A percentile compares a stretch with the other conserved stretches of the same genome.
Evolutionary conservation across 1,140 invertebrate species (phyloP).

Genomic region (Hermetia illucens): DNA sequence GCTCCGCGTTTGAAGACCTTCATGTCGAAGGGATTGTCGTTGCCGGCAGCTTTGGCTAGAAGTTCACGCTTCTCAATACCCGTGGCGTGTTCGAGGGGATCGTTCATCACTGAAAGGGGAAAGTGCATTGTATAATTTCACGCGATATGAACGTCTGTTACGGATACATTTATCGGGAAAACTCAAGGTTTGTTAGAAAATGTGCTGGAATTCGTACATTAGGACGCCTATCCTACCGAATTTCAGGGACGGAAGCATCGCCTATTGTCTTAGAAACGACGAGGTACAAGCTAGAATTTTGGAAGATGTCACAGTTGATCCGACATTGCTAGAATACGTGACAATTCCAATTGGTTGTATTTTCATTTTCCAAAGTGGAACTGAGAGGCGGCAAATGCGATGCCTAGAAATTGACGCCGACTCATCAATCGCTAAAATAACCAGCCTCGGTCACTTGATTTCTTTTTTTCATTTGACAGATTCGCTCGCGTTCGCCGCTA

Average conservation of each 20-base stretch:
- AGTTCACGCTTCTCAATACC: slow-evolving; percentile 84
- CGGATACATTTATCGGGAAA: neutral
- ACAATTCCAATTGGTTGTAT: too few relatives aligned
- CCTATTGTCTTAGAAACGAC: slow-evolving; percentile 7
- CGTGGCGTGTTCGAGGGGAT: slow-evolving; percentile 83
- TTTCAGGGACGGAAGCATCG: slow-evolving; percentile 4
- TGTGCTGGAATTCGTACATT: neutral
- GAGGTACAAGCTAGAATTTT: too few relatives aligned
- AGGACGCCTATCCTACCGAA: neutral
- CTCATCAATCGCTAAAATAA: too few relatives aligned
- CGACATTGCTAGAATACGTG: too few relatives aligned
- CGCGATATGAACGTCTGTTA: too few relatives aligned
- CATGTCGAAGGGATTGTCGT: slow-evolving; percentile 84
- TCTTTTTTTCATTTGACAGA: too few relatives aligned
- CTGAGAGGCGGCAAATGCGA: too few relatives aligned
- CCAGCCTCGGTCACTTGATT: too few relatives aligned
- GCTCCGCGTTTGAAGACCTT: slow-evolving; percentile 60
- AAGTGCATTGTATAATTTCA: slow-evolving; percentile 1
- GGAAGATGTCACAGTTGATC: too few relatives aligned
- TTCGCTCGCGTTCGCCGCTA: too few relatives aligned
- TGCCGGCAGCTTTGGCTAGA: slow-evolving; percentile 66
- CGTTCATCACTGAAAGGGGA: slow-evolving; percentile 48
- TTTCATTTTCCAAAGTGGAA: too few relatives aligned
- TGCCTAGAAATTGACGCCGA: too few relatives aligned
- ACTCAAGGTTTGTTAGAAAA: neutral